Conservation (phyloP, 1,140 invertebrate genomes). For the Phortica variegata region DNA sequence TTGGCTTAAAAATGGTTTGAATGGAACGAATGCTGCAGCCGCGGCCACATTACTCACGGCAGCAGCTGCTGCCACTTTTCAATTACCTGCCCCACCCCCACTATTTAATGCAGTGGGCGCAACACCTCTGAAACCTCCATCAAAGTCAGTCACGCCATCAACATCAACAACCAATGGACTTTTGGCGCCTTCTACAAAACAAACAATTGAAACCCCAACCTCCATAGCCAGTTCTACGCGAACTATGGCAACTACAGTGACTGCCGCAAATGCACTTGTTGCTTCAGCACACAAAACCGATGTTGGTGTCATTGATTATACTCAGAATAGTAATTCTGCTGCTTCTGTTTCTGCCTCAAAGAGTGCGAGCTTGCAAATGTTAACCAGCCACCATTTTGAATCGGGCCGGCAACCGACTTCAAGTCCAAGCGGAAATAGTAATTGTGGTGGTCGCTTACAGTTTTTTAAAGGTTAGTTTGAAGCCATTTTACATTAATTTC, state of each 20-base stretch:
- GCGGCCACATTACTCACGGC: conserved; percentile 17
- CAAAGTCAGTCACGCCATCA: neutral
- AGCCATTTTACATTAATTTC: neutral
- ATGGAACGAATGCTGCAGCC: conserved; percentile 34
- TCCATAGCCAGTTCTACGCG: conserved; percentile 21
- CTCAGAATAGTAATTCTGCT: conserved; percentile 12
- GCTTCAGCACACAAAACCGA: conserved; percentile 19
- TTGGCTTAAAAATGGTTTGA: conserved; percentile 50
- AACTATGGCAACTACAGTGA: conserved; percentile 28
- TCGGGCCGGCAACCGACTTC: conserved; percentile 53
- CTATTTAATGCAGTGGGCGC: neutral
- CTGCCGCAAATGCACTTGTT: conserved; percentile 22
- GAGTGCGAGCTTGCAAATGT: conserved; percentile 22
- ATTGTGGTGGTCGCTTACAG: conserved; percentile 59
- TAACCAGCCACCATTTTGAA: conserved; percentile 30
- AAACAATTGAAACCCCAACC: conserved; percentile 28
- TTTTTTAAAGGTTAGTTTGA: conserved; percentile 62
- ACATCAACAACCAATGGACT: conserved; percentile 38
- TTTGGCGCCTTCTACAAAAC: conserved; percentile 32
- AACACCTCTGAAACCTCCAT: conserved; percentile 6
- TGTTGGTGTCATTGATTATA: conserved; percentile 21
- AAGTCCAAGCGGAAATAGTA: conserved; percentile 27
- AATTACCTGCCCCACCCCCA: conserved; percentile 25
- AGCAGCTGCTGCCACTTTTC: conserved; percentile 31
- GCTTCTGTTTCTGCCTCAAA: conserved; percentile 20